A percentile compares a stretch with the other conserved stretches of the same genome.
Evolutionary conservation across 2,113 vertebrate genomes (phyloP).

Genomic region (Ophthalmotilapia sp.): DNA sequence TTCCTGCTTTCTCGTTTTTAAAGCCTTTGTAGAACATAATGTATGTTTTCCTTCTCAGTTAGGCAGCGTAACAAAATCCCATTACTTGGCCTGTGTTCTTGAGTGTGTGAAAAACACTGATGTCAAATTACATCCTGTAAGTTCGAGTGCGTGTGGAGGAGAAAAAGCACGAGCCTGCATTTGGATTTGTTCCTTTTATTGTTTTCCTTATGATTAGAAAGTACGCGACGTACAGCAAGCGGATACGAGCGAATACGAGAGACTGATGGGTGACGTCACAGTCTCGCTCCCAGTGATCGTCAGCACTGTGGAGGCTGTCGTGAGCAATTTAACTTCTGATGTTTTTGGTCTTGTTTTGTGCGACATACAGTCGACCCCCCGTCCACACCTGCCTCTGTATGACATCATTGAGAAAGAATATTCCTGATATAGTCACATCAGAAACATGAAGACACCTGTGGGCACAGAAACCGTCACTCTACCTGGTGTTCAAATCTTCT

Average conservation of each 20-base stretch:
- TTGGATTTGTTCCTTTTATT: not conserved
- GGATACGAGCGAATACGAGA: conserved; percentile 24
- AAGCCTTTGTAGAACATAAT: not conserved
- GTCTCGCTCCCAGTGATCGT: not conserved
- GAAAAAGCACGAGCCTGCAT: not conserved
- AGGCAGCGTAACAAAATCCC: not conserved
- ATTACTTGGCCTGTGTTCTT: not conserved
- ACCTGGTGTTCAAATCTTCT: not conserved
- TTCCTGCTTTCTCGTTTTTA: not conserved
- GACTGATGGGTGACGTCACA: conserved; percentile 17
- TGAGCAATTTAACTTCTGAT: not conserved
- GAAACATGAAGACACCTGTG: not conserved
- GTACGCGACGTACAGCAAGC: conserved; percentile 1
- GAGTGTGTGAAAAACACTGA: not conserved
- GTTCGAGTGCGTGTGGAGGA: not conserved
- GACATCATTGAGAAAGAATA: not conserved
- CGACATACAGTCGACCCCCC: not conserved
- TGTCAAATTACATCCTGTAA: conserved; percentile 7
- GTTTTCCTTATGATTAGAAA: not conserved
- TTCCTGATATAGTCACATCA: not conserved
- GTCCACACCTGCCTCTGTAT: not conserved
- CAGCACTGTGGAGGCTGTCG: not conserved
- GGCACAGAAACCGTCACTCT: not conserved
- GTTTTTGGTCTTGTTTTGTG: not conserved
- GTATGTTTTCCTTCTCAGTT: not conserved